phyloP scores from a whole-genome alignment of 2,888 invertebrate genomes.

The Nectonema munidae region DNA sequence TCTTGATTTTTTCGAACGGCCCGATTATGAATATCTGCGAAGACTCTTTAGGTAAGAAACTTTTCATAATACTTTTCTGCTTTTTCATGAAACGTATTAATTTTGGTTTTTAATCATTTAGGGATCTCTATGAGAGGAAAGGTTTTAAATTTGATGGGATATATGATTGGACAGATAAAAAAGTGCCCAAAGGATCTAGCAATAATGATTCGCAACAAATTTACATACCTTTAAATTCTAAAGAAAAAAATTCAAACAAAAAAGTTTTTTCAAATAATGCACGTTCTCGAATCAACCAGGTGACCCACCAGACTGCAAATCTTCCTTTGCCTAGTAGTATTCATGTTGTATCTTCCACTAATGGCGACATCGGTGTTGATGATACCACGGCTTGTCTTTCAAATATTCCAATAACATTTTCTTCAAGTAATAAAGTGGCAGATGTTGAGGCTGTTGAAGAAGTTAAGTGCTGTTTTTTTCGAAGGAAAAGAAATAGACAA shows the following conservation, averaged over 20 bases:
- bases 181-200: not conserved
- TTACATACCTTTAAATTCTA: no score
- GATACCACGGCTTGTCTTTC: slow-evolving; percentile 84
- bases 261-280: no score
- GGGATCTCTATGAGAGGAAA: slow-evolving; percentile 43
- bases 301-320: not conserved
- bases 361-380: slow-evolving; percentile 26
- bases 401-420: slow-evolving; percentile 76
- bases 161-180: slow-evolving; percentile 14
- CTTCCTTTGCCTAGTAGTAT: not conserved
- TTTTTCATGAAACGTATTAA: not conserved
- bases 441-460: slow-evolving; percentile 82
- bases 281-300: no score
- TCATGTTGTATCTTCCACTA: not conserved
- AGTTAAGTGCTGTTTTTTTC: slow-evolving; percentile 37
- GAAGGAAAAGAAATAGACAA: no score
- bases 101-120: not conserved
- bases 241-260: no score
- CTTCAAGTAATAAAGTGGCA: slow-evolving; percentile 61
- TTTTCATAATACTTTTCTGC: slow-evolving; percentile 15
- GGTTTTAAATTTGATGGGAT: slow-evolving; percentile 35
- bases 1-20: slow-evolving; percentile 96
- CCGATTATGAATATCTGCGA: slow-evolving; percentile 89
- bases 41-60: slow-evolving; percentile 42
- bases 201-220: not conserved